Conservation (phyloP, 2,113 vertebrate genomes). For the Rhizomys pruinosus region DNA sequence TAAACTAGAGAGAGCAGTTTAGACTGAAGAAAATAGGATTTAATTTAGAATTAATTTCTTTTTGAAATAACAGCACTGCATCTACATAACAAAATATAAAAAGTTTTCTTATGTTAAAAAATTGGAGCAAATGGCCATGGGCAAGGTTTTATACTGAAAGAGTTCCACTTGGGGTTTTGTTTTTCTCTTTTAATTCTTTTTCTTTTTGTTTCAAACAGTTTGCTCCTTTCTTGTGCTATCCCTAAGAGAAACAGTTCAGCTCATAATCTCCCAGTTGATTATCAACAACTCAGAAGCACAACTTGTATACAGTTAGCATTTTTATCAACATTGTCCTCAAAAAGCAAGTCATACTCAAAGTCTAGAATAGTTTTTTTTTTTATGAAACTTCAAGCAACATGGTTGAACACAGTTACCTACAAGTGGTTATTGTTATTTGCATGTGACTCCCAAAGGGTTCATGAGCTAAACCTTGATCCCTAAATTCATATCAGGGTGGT, state of each 20-base stretch:
- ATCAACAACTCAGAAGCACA: constrained; percentile 24
- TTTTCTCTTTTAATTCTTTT: constrained; percentile 55
- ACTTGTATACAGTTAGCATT: neutral
- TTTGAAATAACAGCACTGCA: constrained; percentile 10
- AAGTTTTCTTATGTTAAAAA: constrained; percentile 39
- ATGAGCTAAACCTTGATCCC: neutral
- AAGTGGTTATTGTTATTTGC: neutral
- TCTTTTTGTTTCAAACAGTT: constrained; percentile 58
- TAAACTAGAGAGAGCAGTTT: constrained; percentile 5
- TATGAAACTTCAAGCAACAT: neutral
- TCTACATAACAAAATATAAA: constrained; percentile 47
- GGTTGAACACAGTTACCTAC: neutral
- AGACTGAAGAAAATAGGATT: constrained; percentile 21
- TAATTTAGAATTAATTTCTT: constrained; percentile 63
- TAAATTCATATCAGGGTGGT: neutral
- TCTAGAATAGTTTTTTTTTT: neutral
- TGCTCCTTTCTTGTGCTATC: constrained; percentile 36
- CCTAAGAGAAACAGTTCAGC: constrained; percentile 45
- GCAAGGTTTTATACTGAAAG: constrained; percentile 51
- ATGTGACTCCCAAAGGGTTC: neutral
- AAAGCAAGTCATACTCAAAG: constrained; percentile 35
- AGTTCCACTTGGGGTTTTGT: neutral
- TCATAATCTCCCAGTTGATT: constrained; percentile 27
- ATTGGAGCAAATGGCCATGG: constrained; percentile 30
- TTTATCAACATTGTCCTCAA: neutral